These are phyloP conservation scores for Cephus cinctus DNA, from an alignment of 1,140 invertebrate species.

Conservation along the genomic window DNA sequence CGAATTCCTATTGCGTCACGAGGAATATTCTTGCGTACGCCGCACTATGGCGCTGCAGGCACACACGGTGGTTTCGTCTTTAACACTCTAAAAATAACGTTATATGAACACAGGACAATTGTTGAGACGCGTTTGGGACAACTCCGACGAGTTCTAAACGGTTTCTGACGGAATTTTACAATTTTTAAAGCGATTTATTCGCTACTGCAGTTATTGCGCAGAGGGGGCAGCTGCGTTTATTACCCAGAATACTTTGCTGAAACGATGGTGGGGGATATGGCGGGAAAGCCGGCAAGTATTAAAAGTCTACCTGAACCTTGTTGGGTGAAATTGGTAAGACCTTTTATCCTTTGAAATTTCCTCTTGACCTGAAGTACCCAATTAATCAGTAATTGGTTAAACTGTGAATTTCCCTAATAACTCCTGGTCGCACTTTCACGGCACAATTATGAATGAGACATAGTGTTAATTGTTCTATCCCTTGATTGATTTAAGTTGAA, in stretches of 20 bases:
- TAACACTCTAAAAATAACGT: background rate
- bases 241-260: constrained; percentile 15
- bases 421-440: too few species aligned
- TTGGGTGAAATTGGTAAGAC: constrained; percentile 2
- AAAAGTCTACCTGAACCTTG: too few species aligned
- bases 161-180: constrained; percentile 1
- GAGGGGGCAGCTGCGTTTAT: constrained; percentile 27
- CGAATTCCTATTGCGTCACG: constrained; percentile 49
- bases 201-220: constrained; percentile 19
- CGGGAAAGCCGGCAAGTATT: too few species aligned
- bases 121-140: constrained; percentile 19
- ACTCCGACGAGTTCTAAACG: constrained; percentile 10
- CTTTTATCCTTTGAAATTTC: too few species aligned
- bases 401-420: too few species aligned
- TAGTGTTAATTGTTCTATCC: too few species aligned
- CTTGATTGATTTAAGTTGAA: too few species aligned
- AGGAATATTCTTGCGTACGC: constrained; percentile 28
- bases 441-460: too few species aligned
- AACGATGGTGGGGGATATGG: background rate
- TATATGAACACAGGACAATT: constrained; percentile 8
- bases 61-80: background rate
- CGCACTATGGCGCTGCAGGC: constrained; percentile 17
- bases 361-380: too few species aligned
- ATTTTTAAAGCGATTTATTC: constrained; percentile 5
- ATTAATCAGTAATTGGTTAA: too few species aligned